Conservation (phyloP, 2,797 vertebrate species). For the Lepus townsendii region DNA sequence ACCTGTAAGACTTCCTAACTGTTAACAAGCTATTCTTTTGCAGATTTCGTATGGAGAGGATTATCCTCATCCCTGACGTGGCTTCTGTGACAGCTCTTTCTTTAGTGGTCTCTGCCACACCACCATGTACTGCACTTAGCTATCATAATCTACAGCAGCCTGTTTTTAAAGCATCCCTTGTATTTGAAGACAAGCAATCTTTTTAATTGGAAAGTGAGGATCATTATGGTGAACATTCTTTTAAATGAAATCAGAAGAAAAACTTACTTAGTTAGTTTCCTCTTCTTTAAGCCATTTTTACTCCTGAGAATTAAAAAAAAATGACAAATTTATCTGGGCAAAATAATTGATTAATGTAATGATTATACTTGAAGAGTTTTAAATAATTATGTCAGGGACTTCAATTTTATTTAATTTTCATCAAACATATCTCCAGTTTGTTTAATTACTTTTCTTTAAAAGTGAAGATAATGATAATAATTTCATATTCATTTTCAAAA, state of each 20-base stretch:
- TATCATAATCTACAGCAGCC: not conserved
- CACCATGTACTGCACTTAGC: not conserved
- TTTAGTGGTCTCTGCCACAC: not conserved
- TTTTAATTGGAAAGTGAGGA: not conserved
- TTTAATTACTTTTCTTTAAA: constrained; percentile 63
- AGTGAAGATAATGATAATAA: constrained; percentile 48
- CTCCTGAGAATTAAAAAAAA: constrained; percentile 91
- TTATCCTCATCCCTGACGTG: not conserved
- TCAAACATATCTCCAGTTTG: constrained; percentile 22
- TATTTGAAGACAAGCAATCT: not conserved
- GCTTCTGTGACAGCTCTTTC: not conserved
- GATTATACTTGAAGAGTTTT: constrained; percentile 50
- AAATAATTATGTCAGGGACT: constrained; percentile 10
- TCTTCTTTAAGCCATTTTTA: constrained; percentile 98
- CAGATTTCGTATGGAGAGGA: not conserved
- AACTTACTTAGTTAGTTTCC: constrained; percentile 97
- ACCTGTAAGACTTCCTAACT: not conserved
- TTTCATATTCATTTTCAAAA: constrained; percentile 47
- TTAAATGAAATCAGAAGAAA: constrained; percentile 53
- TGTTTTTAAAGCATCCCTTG: not conserved
- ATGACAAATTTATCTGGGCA: constrained; percentile 23
- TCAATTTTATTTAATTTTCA: constrained; percentile 62
- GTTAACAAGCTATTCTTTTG: not conserved
- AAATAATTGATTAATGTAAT: constrained; percentile 58
- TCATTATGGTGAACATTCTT: not conserved